These are phyloP conservation scores for Ictidomys tridecemlineatus DNA, from an alignment of 2,113 vertebrate species.

Conservation along the genomic window DNA sequence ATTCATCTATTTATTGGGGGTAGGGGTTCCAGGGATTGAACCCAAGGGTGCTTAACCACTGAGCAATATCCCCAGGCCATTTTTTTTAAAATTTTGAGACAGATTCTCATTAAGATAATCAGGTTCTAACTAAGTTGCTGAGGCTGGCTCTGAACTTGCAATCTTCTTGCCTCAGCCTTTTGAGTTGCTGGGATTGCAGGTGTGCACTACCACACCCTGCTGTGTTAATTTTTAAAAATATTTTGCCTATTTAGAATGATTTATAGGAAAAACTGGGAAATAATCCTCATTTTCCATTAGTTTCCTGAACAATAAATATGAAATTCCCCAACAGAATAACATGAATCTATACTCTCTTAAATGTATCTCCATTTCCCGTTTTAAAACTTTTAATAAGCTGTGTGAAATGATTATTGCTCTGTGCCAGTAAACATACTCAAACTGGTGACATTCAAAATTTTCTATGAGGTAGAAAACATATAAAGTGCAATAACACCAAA, in stretches of 20 bases:
- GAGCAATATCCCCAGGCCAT: too few species aligned
- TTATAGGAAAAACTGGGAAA: not conserved
- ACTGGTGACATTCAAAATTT: not conserved
- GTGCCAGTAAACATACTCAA: not conserved
- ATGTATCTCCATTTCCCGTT: not conserved
- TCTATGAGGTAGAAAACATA: not conserved
- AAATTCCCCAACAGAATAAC: not conserved
- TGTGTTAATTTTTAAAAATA: too few species aligned
- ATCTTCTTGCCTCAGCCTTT: too few species aligned
- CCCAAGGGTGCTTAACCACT: too few species aligned
- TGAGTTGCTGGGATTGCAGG: too few species aligned
- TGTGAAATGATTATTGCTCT: not conserved
- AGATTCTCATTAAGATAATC: too few species aligned
- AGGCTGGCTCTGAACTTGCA: too few species aligned
- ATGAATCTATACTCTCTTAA: not conserved
- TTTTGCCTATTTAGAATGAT: not conserved
- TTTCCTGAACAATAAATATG: not conserved
- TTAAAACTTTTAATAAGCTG: not conserved
- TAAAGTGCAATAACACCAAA: slow-evolving; percentile 1
- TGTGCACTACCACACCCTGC: too few species aligned
- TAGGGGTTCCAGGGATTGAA: too few species aligned
- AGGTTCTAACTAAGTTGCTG: too few species aligned
- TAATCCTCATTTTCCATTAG: not conserved
- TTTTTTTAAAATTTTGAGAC: too few species aligned
- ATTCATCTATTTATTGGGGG: too few species aligned